Conservation (phyloP, 1,140 invertebrate species). For the Sinella curviseta region DNA sequence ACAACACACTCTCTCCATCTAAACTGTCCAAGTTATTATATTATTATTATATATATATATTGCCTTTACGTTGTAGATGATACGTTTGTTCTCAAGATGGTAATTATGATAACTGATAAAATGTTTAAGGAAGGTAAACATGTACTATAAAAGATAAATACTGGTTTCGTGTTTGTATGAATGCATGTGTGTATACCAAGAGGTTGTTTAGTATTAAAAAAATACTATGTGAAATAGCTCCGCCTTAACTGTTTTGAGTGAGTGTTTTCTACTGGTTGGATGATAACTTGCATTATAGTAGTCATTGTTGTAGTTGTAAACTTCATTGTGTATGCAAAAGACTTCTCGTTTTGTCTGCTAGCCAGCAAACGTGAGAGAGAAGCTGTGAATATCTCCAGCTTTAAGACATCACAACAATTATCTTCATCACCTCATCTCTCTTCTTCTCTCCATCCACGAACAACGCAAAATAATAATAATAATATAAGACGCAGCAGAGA, state of each 20-base stretch:
- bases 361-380: not conserved
- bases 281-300: not conserved
- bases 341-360: constrained; percentile 3
- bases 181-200: too few relatives aligned
- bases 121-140: too few relatives aligned
- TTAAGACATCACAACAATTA: constrained; percentile 23
- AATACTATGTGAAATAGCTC: not conserved
- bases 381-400: constrained; percentile 6
- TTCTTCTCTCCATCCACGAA: not conserved
- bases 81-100: not conserved
- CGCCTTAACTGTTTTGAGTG: not conserved
- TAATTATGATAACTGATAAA: not conserved
- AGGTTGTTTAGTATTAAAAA: too few relatives aligned
- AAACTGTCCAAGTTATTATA: too few relatives aligned
- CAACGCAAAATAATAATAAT: not conserved
- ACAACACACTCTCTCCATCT: too few relatives aligned
- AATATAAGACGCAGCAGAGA: too few relatives aligned
- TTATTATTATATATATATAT: too few relatives aligned
- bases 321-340: constrained; percentile 11
- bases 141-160: too few relatives aligned
- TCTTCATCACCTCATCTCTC: constrained; percentile 13
- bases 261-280: not conserved
- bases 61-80: not conserved
- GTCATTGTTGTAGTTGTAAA: not conserved
- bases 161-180: too few relatives aligned